phyloP scores from a whole-genome alignment of 2,888 invertebrate genomes.

The Hypomecis punctinalis region DNA sequence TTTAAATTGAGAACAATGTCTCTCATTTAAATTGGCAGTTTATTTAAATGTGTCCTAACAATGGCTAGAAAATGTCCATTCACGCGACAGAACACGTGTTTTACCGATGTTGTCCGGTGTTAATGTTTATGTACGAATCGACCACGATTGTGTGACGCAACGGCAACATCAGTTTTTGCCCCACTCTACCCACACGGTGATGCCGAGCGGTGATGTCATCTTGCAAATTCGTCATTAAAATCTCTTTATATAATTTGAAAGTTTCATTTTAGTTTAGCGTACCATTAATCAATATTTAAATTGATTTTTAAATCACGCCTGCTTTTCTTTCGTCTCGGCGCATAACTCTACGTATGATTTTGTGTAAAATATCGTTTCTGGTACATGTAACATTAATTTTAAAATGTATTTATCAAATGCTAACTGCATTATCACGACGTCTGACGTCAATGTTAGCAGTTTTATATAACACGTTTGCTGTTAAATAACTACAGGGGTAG shows the following conservation, averaged over 20 bases:
- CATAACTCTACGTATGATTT: not conserved
- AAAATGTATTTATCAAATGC: constrained; percentile 18
- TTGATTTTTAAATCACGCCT: not conserved
- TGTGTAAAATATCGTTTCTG: not conserved
- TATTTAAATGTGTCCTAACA: constrained; percentile 13
- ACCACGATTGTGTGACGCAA: constrained; percentile 61
- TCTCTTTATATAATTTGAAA: constrained; percentile 29
- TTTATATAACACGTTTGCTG: constrained; percentile 21
- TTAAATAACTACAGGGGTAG: constrained; percentile 14
- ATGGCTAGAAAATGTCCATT: constrained; percentile 27
- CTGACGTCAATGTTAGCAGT: constrained; percentile 29
- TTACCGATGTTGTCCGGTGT: constrained; percentile 32
- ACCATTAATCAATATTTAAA: constrained; percentile 17
- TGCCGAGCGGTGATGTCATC: constrained; percentile 68
- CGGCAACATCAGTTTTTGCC: constrained; percentile 60
- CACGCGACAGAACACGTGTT: constrained; percentile 59
- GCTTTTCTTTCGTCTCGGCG: constrained; percentile 1
- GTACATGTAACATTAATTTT: constrained; percentile 2
- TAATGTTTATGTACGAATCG: constrained; percentile 50
- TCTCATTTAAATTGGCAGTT: constrained; percentile 3
- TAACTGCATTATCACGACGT: constrained; percentile 27
- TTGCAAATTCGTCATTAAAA: constrained; percentile 49
- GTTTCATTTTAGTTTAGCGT: constrained; percentile 11
- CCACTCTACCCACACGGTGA: constrained; percentile 60
- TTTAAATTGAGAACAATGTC: not conserved